Conservation (phyloP, 1,140 invertebrate genomes). For the Drosophila nikananu region DNA sequence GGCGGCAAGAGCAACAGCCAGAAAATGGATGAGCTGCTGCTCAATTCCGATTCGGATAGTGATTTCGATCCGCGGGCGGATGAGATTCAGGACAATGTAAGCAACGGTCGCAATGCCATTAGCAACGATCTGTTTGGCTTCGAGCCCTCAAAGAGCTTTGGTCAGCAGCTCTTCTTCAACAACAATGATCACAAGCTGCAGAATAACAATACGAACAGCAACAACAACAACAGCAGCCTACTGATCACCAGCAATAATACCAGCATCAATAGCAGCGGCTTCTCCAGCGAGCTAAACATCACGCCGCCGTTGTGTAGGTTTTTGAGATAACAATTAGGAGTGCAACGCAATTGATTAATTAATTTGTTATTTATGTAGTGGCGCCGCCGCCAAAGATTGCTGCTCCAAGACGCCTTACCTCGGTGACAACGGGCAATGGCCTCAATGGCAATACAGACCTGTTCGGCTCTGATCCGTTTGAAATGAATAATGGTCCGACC, state of each 20-base stretch:
- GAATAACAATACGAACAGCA: conserved; percentile 67
- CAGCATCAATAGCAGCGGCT: conserved; percentile 72
- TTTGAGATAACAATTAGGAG: not conserved
- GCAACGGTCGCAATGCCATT: conserved; percentile 77
- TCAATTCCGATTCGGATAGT: conserved; percentile 92
- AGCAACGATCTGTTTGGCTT: conserved; percentile 84
- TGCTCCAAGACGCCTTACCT: conserved; percentile 81
- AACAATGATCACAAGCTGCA: conserved; percentile 73
- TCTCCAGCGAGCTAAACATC: conserved; percentile 78
- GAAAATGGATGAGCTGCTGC: conserved; percentile 92
- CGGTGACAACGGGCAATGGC: conserved; percentile 76
- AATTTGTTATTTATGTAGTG: conserved; percentile 86
- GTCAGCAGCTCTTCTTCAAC: conserved; percentile 84
- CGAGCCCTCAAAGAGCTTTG: conserved; percentile 83
- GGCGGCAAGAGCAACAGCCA: conserved; percentile 88
- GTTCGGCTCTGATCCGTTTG: conserved; percentile 90
- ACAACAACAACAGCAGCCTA: conserved; percentile 51
- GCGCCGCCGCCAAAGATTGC: conserved; percentile 92
- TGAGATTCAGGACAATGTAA: conserved; percentile 86
- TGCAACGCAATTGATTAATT: conserved; percentile 8
- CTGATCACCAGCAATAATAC: conserved; percentile 62
- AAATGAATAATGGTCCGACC: conserved; percentile 78
- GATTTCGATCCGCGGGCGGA: conserved; percentile 92
- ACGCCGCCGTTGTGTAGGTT: conserved; percentile 89
- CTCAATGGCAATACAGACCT: conserved; percentile 88